Evolutionary conservation across 1,140 invertebrate species (phyloP), one percentile per base, ranked within the genome.

Genomic region (Rhynchophorus ferrugineus): DNA sequence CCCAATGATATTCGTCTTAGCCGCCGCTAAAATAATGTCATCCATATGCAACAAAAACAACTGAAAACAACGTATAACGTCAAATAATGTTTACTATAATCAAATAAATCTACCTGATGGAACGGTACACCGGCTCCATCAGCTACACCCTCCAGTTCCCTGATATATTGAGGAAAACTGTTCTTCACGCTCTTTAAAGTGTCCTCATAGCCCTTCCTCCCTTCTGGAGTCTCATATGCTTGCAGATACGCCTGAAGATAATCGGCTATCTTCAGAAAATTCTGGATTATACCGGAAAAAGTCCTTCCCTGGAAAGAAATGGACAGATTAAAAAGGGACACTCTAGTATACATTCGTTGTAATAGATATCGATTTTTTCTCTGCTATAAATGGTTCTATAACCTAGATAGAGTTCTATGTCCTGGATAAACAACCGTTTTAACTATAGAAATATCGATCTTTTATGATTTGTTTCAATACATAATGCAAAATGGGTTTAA

Each of bases 31-130:
- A 24, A 87, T 70, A 22, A 89, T 83, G 57, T 88, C 81, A 59
- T 91, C 88, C 75, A 91, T 76, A 66, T 91, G 87, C 56, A 91
- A 75, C 1, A 91, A 71, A 66, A 91, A 89, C 21, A 92, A 65
- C 88, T 91, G 70, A 1, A 64, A 21, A 48, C 3, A 39, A 41
- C 14, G 18, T 36, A 20, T 17, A 3, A 6, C 5, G 24, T 29
- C 11, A 29, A 29, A 29, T 6, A 29, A 29, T 29, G n/a, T n/a
- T n/a, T n/a, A 29, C 5, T 29, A 29, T 29, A 49, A 24, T 24
- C 7, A 21, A 19, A 6, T 41, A 17, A 44, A 24, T 39, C 55
- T 71, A 87, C 85, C 75, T 87, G 85, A 59, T 89, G 71, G 66
- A 91, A 92, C 1, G 88, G 83, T 6, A 91, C 82, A 54, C 81